Evolutionary conservation across 2,888 invertebrate species (phyloP).

Genomic region (Sinopyrophorus schimmeli): DNA sequence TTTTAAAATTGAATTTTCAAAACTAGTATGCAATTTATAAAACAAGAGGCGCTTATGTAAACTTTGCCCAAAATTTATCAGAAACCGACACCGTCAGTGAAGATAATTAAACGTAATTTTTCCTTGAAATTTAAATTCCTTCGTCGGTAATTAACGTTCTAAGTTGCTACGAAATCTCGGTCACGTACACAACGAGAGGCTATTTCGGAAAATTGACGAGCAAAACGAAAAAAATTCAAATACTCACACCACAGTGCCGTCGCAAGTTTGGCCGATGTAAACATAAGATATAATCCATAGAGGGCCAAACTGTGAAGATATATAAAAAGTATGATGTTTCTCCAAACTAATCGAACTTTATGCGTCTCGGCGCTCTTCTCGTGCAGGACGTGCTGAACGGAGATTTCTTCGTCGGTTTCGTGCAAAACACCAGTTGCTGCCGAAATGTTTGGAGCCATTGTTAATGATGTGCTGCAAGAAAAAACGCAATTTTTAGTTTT

Average conservation of each 20-base stretch:
- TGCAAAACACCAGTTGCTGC: conserved; percentile 64
- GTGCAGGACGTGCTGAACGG: conserved; percentile 34
- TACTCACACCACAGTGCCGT: conserved; percentile 76
- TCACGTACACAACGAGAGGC: too few species aligned
- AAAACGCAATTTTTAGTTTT: conserved; percentile 1
- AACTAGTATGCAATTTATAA: too few species aligned
- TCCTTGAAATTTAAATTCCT: too few species aligned
- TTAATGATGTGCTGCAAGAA: conserved; percentile 22
- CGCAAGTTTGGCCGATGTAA: conserved; percentile 73
- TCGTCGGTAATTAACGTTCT: too few species aligned
- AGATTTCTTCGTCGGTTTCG: conserved; percentile 64
- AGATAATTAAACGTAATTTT: too few species aligned
- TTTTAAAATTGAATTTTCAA: too few species aligned
- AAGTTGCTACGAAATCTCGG: too few species aligned
- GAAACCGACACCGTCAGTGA: too few species aligned
- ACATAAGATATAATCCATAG: conserved; percentile 73
- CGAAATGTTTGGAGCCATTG: conserved; percentile 51
- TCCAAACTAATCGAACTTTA: conserved; percentile 73
- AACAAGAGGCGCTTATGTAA: too few species aligned
- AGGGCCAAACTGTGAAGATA: conserved; percentile 76
- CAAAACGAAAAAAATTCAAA: too few species aligned
- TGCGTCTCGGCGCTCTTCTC: conserved; percentile 56
- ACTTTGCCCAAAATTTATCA: too few species aligned
- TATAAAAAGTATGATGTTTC: conserved; percentile 77
- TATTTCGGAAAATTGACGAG: too few species aligned